Evolutionary conservation across 2,797 vertebrate genomes (phyloP).

Genomic region (Taenioides sp.): DNA sequence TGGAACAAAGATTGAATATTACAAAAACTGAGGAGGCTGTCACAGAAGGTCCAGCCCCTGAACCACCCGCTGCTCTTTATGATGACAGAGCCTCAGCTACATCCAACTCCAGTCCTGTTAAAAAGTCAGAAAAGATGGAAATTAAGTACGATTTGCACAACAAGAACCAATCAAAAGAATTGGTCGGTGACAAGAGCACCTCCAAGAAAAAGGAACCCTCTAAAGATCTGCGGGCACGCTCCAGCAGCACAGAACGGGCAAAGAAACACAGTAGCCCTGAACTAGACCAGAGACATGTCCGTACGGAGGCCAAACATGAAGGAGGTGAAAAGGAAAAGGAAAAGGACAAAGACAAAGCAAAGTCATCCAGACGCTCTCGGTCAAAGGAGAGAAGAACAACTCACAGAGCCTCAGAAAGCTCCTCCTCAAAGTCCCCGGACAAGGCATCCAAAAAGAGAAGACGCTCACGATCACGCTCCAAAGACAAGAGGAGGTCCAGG

Average conservation of each 20-base stretch:
- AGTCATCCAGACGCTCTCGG: conserved; percentile 49
- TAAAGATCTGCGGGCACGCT: conserved; percentile 72
- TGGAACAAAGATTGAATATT: conserved; percentile 17
- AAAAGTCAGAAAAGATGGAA: neutral
- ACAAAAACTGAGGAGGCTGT: conserved; percentile 25
- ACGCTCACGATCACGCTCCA: conserved; percentile 72
- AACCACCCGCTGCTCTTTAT: neutral
- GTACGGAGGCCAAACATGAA: conserved; percentile 39
- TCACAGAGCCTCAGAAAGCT: conserved; percentile 59
- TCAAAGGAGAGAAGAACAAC: conserved; percentile 57
- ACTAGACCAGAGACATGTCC: conserved; percentile 60
- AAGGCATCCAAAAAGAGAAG: conserved; percentile 72
- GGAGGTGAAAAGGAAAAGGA: conserved; percentile 60
- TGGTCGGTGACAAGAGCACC: conserved; percentile 58
- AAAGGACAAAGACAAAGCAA: conserved; percentile 38
- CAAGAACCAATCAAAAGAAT: conserved; percentile 43
- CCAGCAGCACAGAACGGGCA: conserved; percentile 57
- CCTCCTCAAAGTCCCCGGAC: conserved; percentile 67
- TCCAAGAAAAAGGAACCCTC: conserved; percentile 43
- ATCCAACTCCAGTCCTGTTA: conserved; percentile 52
- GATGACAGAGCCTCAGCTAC: conserved; percentile 53
- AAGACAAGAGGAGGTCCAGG: conserved; percentile 70
- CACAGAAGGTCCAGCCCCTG: conserved; percentile 17
- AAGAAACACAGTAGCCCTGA: conserved; percentile 67
- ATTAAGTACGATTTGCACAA: neutral